phyloP scores from a whole-genome alignment of 2,888 invertebrate genomes.

The Limnephilus rhombicus region DNA sequence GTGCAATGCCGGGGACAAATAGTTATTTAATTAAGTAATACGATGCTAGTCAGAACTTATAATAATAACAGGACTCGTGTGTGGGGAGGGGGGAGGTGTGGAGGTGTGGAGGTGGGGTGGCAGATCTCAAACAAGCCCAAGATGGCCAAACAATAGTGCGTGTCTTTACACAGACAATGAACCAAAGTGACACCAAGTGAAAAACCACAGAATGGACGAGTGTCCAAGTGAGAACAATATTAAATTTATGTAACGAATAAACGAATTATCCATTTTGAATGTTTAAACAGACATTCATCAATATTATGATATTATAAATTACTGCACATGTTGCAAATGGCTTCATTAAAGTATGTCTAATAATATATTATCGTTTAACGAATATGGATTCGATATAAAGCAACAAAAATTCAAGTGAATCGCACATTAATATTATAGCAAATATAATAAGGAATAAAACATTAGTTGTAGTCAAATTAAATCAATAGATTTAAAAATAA shows the following conservation, averaged over 20 bases:
- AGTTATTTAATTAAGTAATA: constrained; percentile 50
- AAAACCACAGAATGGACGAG: neutral
- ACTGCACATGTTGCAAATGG: constrained; percentile 2
- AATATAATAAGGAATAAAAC: constrained; percentile 42
- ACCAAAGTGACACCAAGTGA: constrained; percentile 12
- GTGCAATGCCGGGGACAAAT: constrained; percentile 51
- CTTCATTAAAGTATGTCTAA: neutral
- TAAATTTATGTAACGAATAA: constrained; percentile 7
- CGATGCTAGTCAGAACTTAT: constrained; percentile 62
- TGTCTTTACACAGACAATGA: constrained; percentile 10
- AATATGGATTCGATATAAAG: constrained; percentile 28
- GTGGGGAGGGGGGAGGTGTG: too few species aligned
- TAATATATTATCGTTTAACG: constrained; percentile 14
- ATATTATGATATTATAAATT: constrained; percentile 41
- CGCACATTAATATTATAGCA: constrained; percentile 16
- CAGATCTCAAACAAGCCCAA: neutral
- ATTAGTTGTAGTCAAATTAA: constrained; percentile 57
- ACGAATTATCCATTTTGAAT: constrained; percentile 31
- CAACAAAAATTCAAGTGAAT: constrained; percentile 33
- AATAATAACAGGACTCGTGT: neutral
- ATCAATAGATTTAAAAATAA: constrained; percentile 46
- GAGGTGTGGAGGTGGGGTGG: neutral
- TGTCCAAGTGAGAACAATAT: constrained; percentile 24
- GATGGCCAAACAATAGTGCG: neutral
- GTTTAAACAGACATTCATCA: constrained; percentile 10